phyloP scores from a whole-genome alignment of 2,797 vertebrate genomes.

The Myotis myotis region DNA sequence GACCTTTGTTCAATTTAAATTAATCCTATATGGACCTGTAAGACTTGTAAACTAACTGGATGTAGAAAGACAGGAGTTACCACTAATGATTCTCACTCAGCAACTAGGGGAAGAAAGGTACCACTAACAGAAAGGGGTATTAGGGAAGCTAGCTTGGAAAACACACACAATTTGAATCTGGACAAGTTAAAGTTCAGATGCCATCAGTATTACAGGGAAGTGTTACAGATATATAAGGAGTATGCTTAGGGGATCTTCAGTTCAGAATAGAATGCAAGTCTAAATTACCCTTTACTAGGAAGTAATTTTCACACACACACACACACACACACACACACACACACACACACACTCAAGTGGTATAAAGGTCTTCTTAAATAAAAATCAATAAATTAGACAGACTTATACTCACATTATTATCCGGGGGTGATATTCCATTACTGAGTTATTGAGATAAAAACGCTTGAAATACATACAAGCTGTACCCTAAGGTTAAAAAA shows the following conservation, averaged over 20 bases:
- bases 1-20: not conserved
- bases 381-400: constrained; percentile 38
- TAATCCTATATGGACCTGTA: not conserved
- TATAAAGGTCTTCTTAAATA: constrained; percentile 41
- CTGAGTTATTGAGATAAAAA: constrained; percentile 97
- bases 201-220: not conserved
- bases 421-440: constrained; percentile 97
- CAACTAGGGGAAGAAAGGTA: not conserved
- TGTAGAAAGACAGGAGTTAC: not conserved
- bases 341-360: not conserved
- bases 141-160: not conserved
- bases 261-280: not conserved
- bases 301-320: not conserved
- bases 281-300: constrained; percentile 42
- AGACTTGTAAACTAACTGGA: not conserved
- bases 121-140: not conserved
- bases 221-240: not conserved
- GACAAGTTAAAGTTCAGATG: not conserved
- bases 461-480: constrained; percentile 97
- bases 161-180: constrained; percentile 25
- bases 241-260: not conserved
- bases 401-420: constrained; percentile 94
- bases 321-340: not conserved
- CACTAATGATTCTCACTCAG: not conserved
- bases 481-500: constrained; percentile 89